Evolutionary conservation across 2,113 vertebrate genomes (phyloP).

Genomic region (Lagopus muta): DNA sequence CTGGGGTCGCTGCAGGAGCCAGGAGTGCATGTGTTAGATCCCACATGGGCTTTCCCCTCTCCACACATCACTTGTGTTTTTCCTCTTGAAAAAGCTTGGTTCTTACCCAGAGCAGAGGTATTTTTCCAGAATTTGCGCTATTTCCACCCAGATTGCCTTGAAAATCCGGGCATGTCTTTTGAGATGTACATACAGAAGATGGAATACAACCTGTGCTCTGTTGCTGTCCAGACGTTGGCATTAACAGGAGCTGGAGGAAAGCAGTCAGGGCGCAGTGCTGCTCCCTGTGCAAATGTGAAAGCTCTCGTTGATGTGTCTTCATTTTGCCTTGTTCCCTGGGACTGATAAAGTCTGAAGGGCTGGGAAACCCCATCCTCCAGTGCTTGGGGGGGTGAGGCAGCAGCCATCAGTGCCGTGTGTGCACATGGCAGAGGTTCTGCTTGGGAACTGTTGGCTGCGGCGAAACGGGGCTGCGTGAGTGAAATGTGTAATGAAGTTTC

Average conservation of each 20-base stretch:
- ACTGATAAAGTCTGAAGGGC: not conserved
- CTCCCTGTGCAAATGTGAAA: not conserved
- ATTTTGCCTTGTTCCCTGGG: not conserved
- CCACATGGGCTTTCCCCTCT: too few species aligned
- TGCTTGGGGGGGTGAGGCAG: not conserved
- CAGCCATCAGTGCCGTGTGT: rapidly evolving
- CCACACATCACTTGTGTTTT: not conserved
- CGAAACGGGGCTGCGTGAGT: rapidly evolving
- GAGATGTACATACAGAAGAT: rapidly evolving
- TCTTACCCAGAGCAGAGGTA: not conserved
- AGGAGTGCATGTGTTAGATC: not conserved
- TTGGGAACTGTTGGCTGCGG: rapidly evolving
- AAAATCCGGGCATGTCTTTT: not conserved
- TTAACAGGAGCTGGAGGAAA: not conserved
- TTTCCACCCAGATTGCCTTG: not conserved
- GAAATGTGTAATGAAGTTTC: not conserved
- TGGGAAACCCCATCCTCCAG: not conserved
- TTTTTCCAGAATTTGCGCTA: not conserved
- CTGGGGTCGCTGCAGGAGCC: not conserved
- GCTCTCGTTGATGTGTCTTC: not conserved
- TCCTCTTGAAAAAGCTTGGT: not conserved
- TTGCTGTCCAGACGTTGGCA: not conserved
- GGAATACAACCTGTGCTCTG: not conserved
- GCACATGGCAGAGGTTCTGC: rapidly evolving
- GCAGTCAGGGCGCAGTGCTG: not conserved